Evolutionary conservation across 2,797 vertebrate genomes (phyloP).

Genomic region (Leptodactylus fallax): DNA sequence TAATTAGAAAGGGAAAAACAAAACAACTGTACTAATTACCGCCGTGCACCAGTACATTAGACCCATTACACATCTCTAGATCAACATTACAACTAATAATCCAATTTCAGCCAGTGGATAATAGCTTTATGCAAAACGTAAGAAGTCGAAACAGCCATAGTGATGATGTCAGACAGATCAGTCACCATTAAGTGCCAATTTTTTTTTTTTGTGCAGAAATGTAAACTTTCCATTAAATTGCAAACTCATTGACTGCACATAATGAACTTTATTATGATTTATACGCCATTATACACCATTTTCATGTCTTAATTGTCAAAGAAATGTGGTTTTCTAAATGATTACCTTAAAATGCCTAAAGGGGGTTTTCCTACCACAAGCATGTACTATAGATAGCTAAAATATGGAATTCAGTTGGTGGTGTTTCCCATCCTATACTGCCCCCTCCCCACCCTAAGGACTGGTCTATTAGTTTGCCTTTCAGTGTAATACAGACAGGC

Average conservation of each 20-base stretch:
- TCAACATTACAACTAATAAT: slow-evolving; percentile 42
- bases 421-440: too few species aligned
- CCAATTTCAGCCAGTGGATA: slow-evolving; percentile 20
- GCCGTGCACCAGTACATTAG: slow-evolving; percentile 30
- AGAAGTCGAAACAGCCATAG: background rate
- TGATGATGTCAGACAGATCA: slow-evolving; percentile 8
- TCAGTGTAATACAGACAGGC: too few species aligned
- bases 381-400: too few species aligned
- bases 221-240: background rate
- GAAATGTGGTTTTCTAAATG: too few species aligned
- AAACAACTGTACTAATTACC: slow-evolving; percentile 31
- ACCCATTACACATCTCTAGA: slow-evolving; percentile 24
- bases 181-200: background rate
- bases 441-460: too few species aligned
- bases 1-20: slow-evolving; percentile 41
- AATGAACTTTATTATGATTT: background rate
- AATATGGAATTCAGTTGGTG: too few species aligned
- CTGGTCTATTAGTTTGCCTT: too few species aligned
- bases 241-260: background rate
- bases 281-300: background rate
- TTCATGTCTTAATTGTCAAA: background rate
- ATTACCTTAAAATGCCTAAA: too few species aligned
- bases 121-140: slow-evolving; percentile 20
- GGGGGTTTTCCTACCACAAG: too few species aligned
- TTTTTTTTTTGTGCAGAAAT: slow-evolving; percentile 21